These are phyloP conservation scores for Oreochromis niloticus DNA, from an alignment of 2,113 vertebrate species.

Conservation along the genomic window DNA sequence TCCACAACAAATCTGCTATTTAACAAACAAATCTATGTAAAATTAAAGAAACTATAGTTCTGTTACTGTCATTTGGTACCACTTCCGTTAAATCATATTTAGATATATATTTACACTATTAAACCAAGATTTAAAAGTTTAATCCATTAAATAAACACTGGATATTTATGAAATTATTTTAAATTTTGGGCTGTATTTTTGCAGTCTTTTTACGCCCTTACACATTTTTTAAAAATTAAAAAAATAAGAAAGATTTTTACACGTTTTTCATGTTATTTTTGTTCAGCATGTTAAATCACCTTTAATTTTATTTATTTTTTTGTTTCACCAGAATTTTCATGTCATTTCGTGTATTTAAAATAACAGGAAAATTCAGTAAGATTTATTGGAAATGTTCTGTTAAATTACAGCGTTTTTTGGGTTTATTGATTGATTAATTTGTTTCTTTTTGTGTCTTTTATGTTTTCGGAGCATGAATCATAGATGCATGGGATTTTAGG, in stretches of 20 bases:
- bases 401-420: background rate
- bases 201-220: background rate
- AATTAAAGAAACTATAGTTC: background rate
- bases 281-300: background rate
- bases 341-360: background rate
- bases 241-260: accelerated
- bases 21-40: background rate
- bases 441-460: background rate
- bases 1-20: background rate
- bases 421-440: background rate
- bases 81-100: background rate
- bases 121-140: background rate
- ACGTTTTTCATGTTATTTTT: background rate
- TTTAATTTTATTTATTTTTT: accelerated
- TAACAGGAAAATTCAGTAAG: background rate
- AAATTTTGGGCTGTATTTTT: background rate
- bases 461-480: background rate
- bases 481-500: background rate
- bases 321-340: background rate
- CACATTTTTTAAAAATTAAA: accelerated
- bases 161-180: background rate
- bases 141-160: background rate
- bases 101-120: background rate
- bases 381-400: background rate
- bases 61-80: background rate